Percentiles rank a stretch among this genome's conserved stretches.
Evolutionary conservation across 30 jellyfish, hydroid and myxozoan genomes (phyloP).

Genomic region (Sanderia malayensis): DNA sequence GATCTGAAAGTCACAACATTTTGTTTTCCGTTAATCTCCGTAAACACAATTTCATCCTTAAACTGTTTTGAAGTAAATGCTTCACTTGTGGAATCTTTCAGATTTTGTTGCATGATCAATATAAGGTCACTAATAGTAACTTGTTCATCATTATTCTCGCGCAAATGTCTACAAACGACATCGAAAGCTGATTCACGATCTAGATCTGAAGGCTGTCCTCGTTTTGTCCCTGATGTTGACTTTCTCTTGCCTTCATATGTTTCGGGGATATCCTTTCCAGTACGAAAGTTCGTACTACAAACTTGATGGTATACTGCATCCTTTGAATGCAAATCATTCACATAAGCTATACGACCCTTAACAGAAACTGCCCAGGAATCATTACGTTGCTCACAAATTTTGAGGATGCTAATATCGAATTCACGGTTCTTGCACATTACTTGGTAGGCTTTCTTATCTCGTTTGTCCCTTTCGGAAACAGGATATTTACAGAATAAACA

Average conservation of each 20-base stretch:
- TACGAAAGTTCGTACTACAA: slow-evolving; percentile 14
- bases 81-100: neutral
- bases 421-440: slow-evolving; percentile 11
- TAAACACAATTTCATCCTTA: slow-evolving; percentile 8
- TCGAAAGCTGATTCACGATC: slow-evolving; percentile 17
- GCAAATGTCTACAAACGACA: neutral
- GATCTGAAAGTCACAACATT: neutral
- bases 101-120: slow-evolving; percentile 4
- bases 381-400: slow-evolving; percentile 7
- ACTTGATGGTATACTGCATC: slow-evolving; percentile 20
- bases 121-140: slow-evolving; percentile 11
- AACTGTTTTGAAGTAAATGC: slow-evolving; percentile 13
- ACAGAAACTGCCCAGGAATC: slow-evolving; percentile 1
- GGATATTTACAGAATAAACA: neutral
- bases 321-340: slow-evolving; percentile 10
- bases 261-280: slow-evolving; percentile 8
- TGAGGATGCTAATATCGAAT: slow-evolving; percentile 1
- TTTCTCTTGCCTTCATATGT: neutral
- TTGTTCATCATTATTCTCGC: slow-evolving; percentile 21
- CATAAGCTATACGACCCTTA: slow-evolving; percentile 14
- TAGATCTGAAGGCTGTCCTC: slow-evolving; percentile 21
- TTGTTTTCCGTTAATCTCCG: slow-evolving; percentile 2
- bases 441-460: slow-evolving; percentile 7
- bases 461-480: slow-evolving; percentile 9
- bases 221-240: neutral